Percentiles rank a stretch among this genome's conserved stretches.
Conservation (phyloP, 2,113 vertebrate species). For the Hippotragus niger region DNA sequence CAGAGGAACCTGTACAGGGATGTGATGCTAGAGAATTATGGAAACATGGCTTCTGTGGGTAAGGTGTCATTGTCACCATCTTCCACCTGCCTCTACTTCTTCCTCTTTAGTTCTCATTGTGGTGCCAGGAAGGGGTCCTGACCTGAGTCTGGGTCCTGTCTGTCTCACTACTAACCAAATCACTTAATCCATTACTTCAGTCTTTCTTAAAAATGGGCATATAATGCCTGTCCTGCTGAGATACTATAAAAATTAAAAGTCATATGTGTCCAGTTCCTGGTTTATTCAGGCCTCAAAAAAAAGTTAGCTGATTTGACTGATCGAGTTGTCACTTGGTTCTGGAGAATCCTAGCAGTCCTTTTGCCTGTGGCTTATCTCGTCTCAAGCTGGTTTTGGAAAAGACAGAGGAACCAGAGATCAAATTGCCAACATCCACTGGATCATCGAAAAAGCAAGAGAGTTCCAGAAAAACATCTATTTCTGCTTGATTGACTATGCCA, state of each 20-base stretch:
- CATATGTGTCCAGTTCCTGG: background rate
- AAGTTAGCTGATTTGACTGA: background rate
- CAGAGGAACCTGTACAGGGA: constrained; percentile 52
- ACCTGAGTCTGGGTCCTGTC: background rate
- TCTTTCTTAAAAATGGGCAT: background rate
- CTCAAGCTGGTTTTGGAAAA: background rate
- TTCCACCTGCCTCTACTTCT: background rate
- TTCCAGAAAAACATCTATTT: background rate
- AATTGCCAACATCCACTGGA: background rate
- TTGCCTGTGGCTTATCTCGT: background rate
- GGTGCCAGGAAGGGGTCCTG: background rate
- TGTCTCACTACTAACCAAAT: background rate
- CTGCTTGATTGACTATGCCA: background rate
- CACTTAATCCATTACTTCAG: background rate
- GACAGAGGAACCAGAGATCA: background rate
- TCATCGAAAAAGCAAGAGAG: background rate
- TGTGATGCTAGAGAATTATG: constrained; percentile 69
- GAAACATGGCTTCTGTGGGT: constrained; percentile 49
- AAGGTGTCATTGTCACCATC: background rate
- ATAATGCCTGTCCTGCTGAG: background rate
- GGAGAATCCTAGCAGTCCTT: background rate
- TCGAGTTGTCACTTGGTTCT: background rate
- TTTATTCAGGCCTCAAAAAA: background rate
- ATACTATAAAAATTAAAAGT: background rate
- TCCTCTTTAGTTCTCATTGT: background rate